Conservation (phyloP, 2,797 vertebrate species). For the Malacoctenus gilli region DNA sequence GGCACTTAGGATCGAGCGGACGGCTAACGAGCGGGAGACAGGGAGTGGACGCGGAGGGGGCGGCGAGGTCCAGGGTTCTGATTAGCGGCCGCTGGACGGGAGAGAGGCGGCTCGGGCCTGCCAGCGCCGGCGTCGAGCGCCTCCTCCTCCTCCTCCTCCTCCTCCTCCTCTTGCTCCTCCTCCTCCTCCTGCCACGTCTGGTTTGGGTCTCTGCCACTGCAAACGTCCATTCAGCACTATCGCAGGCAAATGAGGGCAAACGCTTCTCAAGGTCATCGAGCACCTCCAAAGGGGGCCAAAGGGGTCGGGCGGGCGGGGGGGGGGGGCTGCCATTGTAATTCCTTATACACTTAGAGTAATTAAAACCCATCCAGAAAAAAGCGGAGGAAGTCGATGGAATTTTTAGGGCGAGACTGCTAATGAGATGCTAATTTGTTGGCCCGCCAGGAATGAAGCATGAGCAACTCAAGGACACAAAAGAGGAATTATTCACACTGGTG, state of each 20-base stretch:
- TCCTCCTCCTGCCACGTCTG: conserved; percentile 69
- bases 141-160: no score
- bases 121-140: conserved; percentile 58
- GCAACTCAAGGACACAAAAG: conserved; percentile 70
- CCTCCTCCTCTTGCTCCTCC: no score
- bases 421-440: conserved; percentile 76
- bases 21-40: conserved; percentile 64
- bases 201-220: conserved; percentile 67
- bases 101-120: conserved; percentile 37
- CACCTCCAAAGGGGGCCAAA: conserved; percentile 49
- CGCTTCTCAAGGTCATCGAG: conserved; percentile 66
- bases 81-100: conserved; percentile 68
- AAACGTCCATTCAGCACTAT: conserved; percentile 76
- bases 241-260: conserved; percentile 69
- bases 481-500: conserved; percentile 49
- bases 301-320: no score
- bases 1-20: conserved; percentile 62
- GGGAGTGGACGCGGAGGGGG: conserved; percentile 55
- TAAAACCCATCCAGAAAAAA: conserved; percentile 69
- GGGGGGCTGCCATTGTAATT: conserved; percentile 64
- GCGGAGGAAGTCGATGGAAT: conserved; percentile 52
- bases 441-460: conserved; percentile 65
- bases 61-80: conserved; percentile 62
- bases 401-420: conserved; percentile 67
- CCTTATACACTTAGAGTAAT: conserved; percentile 77